These are phyloP conservation scores for Rhipidura dahli DNA, from an alignment of 2,113 vertebrate species.

Conservation along the genomic window DNA sequence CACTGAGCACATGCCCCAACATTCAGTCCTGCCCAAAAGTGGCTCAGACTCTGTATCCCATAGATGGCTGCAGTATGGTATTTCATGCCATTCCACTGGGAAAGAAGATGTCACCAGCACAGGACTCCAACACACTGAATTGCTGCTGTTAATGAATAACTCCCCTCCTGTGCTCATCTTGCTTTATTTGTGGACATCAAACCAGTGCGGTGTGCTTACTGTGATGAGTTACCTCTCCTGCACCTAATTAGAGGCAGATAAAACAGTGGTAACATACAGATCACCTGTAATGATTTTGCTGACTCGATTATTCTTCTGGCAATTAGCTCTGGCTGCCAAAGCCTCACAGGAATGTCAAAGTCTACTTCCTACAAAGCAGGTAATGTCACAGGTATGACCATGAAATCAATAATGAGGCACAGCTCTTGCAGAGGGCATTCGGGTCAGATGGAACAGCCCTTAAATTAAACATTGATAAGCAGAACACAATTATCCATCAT, in stretches of 20 bases:
- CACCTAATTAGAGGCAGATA: slow-evolving; percentile 76
- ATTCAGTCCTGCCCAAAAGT: fast-evolving
- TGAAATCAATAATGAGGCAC: slow-evolving; percentile 78
- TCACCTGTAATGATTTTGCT: slow-evolving; percentile 78
- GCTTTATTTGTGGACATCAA: slow-evolving; percentile 56
- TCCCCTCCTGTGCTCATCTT: not conserved
- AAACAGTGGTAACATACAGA: slow-evolving; percentile 74
- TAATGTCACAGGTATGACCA: slow-evolving; percentile 78
- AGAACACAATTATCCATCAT: slow-evolving; percentile 70
- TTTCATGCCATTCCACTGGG: not conserved
- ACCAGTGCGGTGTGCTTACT: not conserved
- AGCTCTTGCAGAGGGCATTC: slow-evolving; percentile 73
- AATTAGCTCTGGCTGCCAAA: slow-evolving; percentile 70
- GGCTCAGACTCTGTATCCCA: fast-evolving
- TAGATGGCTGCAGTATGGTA: fast-evolving
- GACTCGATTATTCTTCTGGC: slow-evolving; percentile 76
- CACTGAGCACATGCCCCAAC: fast-evolving
- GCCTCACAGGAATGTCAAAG: slow-evolving; percentile 74
- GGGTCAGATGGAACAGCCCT: slow-evolving; percentile 74
- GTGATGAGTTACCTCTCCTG: slow-evolving; percentile 59
- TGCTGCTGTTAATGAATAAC: not conserved
- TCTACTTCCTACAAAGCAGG: slow-evolving; percentile 71
- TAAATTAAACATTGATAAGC: slow-evolving; percentile 72
- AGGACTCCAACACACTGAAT: not conserved
- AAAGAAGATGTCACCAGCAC: not conserved